Evolutionary conservation across 1,140 invertebrate species (phyloP).

Genomic region (Drosophila tsacasi): DNA sequence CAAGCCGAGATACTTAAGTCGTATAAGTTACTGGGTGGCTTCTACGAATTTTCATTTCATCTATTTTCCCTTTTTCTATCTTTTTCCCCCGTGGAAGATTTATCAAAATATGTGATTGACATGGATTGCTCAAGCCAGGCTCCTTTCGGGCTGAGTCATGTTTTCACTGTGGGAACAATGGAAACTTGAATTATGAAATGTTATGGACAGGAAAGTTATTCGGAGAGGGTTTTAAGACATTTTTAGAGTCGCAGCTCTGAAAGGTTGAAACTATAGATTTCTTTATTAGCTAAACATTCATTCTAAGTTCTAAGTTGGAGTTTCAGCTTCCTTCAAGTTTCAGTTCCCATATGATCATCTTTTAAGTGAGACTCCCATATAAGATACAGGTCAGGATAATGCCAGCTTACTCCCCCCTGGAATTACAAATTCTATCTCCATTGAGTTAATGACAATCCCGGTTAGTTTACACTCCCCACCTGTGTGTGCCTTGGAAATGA

Average conservation of each 20-base stretch:
- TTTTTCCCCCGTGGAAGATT: slow-evolving; percentile 2
- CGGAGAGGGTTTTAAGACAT: neutral
- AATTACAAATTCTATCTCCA: slow-evolving; percentile 8
- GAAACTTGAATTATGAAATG: slow-evolving; percentile 35
- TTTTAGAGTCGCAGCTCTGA: neutral
- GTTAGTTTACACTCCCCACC: slow-evolving; percentile 42
- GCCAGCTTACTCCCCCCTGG: slow-evolving; percentile 11
- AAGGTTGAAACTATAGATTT: too few species aligned
- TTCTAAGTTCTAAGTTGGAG: neutral
- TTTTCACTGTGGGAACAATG: slow-evolving; percentile 41
- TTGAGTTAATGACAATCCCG: slow-evolving; percentile 20
- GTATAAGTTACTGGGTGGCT: slow-evolving; percentile 4
- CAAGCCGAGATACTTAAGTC: slow-evolving; percentile 5
- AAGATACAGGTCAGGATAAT: slow-evolving; percentile 12
- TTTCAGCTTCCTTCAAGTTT: neutral
- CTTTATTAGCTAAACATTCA: neutral
- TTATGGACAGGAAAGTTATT: slow-evolving; percentile 12
- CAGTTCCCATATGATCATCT: neutral
- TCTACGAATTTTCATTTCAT: slow-evolving; percentile 33
- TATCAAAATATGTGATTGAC: slow-evolving; percentile 57
- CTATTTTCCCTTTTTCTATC: slow-evolving; percentile 22
- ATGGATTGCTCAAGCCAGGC: slow-evolving; percentile 38
- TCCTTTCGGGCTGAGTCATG: slow-evolving; percentile 53
- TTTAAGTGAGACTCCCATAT: neutral
- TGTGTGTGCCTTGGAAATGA: slow-evolving; percentile 34